phyloP scores from a whole-genome alignment of 1,140 invertebrate genomes.

The Meloidogyne exigua region DNA sequence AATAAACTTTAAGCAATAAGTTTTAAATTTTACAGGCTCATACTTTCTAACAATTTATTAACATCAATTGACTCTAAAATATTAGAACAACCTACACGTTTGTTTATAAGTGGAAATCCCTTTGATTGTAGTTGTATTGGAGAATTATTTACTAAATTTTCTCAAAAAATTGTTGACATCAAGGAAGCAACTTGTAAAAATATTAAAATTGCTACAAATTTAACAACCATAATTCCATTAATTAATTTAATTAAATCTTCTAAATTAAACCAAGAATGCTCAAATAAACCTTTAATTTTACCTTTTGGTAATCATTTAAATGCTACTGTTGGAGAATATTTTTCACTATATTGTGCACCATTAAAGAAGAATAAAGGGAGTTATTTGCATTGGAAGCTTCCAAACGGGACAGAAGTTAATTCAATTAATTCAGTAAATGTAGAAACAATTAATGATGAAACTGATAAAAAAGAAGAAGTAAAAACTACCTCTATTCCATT shows the following conservation, averaged over 20 bases:
- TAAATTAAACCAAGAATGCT: constrained; percentile 20
- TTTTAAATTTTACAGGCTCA: constrained; percentile 31
- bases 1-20: no score
- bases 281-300: constrained; percentile 32
- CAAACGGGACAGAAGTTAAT: constrained; percentile 37
- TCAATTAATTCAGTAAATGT: constrained; percentile 13
- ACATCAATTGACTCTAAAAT: constrained; percentile 19
- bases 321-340: constrained; percentile 39
- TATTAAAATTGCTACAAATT: constrained; percentile 4
- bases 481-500: no score
- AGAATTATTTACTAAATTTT: constrained; percentile 24
- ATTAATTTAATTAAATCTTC: neutral
- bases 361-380: neutral
- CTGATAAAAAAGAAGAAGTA: no score
- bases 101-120: constrained; percentile 38
- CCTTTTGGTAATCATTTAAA: constrained; percentile 42
- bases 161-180: constrained; percentile 28
- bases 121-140: constrained; percentile 44
- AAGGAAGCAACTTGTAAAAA: constrained; percentile 27
- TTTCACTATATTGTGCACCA: constrained; percentile 47
- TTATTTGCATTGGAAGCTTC: constrained; percentile 32
- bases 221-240: constrained; percentile 9
- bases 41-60: constrained; percentile 40
- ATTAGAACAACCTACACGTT: constrained; percentile 20
- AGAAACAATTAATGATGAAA: no score